These are phyloP conservation scores for Pinna nobilis DNA, from an alignment of 1,140 invertebrate species.

Conservation along the genomic window DNA sequence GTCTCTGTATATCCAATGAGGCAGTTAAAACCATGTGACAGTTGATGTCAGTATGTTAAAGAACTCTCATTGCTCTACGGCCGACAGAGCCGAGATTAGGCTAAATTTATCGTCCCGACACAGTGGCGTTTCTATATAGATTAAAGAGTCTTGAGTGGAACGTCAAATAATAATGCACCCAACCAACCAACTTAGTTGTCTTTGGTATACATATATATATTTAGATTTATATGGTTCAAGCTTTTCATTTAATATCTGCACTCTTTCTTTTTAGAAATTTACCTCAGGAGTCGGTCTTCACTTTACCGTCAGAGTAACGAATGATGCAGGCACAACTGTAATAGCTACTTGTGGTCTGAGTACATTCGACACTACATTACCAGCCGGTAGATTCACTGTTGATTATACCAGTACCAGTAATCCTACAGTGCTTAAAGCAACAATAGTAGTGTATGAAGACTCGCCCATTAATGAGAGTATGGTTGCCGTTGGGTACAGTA, in stretches of 20 bases:
- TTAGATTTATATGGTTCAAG: no score
- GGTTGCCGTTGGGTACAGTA: constrained; percentile 45
- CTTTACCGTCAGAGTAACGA: constrained; percentile 51
- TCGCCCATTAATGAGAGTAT: constrained; percentile 29
- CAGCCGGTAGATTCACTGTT: constrained; percentile 43
- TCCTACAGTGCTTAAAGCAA: constrained; percentile 33
- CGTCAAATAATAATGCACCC: background rate
- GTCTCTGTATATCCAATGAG: no score
- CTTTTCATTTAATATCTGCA: no score
- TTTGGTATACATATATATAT: background rate
- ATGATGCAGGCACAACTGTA: constrained; percentile 36
- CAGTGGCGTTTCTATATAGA: background rate
- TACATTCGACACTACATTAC: constrained; percentile 53
- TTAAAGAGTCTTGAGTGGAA: background rate
- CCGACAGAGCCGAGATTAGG: no score
- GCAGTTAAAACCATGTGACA: no score
- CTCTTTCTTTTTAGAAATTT: no score
- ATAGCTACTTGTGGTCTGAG: constrained; percentile 41
- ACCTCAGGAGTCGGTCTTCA: constrained; percentile 37
- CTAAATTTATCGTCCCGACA: no score
- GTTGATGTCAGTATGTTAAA: no score
- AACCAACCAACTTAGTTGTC: background rate
- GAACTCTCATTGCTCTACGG: no score
- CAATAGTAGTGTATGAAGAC: constrained; percentile 51
- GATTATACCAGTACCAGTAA: constrained; percentile 53